Percentiles rank a stretch among this genome's conserved stretches.
phyloP scores from a whole-genome alignment of 1,140 invertebrate species.

The Drosophila pallidifrons region DNA sequence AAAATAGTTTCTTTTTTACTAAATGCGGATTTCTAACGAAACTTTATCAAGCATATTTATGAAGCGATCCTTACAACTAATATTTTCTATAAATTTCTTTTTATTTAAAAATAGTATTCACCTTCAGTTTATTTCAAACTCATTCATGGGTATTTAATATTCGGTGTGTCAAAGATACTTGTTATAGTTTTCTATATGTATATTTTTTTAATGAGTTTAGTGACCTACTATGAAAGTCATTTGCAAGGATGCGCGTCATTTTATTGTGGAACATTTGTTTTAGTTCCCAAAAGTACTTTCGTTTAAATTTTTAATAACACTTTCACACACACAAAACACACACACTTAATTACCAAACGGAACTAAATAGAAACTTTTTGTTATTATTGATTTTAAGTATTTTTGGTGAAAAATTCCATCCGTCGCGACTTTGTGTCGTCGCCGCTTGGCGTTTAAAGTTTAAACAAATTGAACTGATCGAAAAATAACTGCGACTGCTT shows the following conservation, averaged over 20 bases:
- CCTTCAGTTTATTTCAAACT: background rate
- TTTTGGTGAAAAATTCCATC: slow-evolving; percentile 60
- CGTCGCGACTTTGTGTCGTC: slow-evolving; percentile 62
- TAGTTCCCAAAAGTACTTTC: slow-evolving; percentile 32
- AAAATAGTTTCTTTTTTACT: too few species aligned
- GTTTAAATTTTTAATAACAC: slow-evolving; percentile 18
- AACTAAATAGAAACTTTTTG: slow-evolving; percentile 58
- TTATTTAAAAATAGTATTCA: background rate
- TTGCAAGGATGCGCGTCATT: slow-evolving; percentile 48
- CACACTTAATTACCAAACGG: slow-evolving; percentile 41
- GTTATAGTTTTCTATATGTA: background rate
- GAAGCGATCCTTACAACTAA: too few species aligned
- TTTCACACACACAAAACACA: slow-evolving; percentile 17
- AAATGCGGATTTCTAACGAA: too few species aligned
- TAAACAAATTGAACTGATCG: slow-evolving; percentile 35
- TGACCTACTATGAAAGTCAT: slow-evolving; percentile 76
- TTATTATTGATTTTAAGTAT: slow-evolving; percentile 48
- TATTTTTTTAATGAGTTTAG: slow-evolving; percentile 43
- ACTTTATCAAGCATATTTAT: too few species aligned
- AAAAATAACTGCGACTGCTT: slow-evolving; percentile 22
- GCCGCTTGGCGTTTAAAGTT: slow-evolving; percentile 28
- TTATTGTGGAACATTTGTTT: slow-evolving; percentile 37
- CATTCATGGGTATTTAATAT: background rate
- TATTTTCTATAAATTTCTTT: too few species aligned
- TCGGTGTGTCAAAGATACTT: background rate